Base-by-base conservation (phyloP, 1,140 invertebrate species). In the Anoplolepis gracilipes region DNA sequence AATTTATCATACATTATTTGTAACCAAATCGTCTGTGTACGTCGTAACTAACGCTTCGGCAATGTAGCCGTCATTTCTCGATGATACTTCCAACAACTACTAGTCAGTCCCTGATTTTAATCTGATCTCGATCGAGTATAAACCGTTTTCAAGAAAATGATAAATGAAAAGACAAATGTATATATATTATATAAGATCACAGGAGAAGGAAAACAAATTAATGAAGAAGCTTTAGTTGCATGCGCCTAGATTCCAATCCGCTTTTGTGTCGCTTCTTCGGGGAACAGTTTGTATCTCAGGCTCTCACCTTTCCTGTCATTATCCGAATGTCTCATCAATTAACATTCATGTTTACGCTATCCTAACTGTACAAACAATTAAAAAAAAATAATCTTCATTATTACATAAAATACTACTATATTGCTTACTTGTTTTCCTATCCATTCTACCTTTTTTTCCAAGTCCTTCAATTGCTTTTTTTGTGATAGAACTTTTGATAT, bases 51-150 rank as follows among this genome's bases (percentile, higher is more conserved):
- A 93, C 69, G 78, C 87, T 87, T 84, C 75, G 79, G 61, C 75
- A 39, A 57, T 53, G 5, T 42, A 61, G 72, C 53, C 81, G 85
- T 67, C 65, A 79, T 57, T 77, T 85, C 75, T 92, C 77, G 78
- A 90, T 85, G 72, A 85, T 90, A 91, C 91, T 93, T 94, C 93
- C 94, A 95, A 93, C 94, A 93, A 94, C 93, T 94, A 94, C 94
- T 94, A 94, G 94, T 94, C 94, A 95, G 94, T 94, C 94, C 94
- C 94, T 92, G 89, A 88, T 93, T 91, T 87, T 85, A 19, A 77
- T 70, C 55, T 36, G 77, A 84, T 88, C 73, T 67, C 59, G 30
- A 73, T 67, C 55, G 33, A 85, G 30, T 65, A 36, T 65, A 69
- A 87, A 77, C 64, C 19, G 55, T 75, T 75, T 78, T 69, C 67